phyloP scores from a whole-genome alignment of 2,888 invertebrate species.

The Lysandra bellargus region DNA sequence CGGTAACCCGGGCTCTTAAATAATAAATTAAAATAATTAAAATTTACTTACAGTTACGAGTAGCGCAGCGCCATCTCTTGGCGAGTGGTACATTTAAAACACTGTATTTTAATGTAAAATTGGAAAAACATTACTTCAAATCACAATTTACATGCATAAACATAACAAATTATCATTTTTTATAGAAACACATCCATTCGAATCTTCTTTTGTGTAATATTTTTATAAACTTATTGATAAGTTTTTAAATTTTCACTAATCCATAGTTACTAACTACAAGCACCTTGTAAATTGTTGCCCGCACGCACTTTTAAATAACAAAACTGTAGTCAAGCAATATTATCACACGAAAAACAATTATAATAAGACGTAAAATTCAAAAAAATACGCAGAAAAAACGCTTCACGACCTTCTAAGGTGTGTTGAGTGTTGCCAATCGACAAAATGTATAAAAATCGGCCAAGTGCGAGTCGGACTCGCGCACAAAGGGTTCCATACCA shows the following conservation, averaged over 20 bases:
- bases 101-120: not conserved
- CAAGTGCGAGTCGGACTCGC: too few species aligned
- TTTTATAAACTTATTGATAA: too few species aligned
- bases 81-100: not conserved
- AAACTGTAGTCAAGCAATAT: not conserved
- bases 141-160: not conserved
- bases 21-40: too few species aligned
- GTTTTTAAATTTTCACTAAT: too few species aligned
- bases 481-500: too few species aligned
- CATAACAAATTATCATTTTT: not conserved
- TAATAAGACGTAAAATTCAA: not conserved
- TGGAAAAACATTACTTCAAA: not conserved
- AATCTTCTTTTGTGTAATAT: too few species aligned
- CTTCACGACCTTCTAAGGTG: not conserved
- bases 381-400: not conserved
- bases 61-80: conserved; percentile 4
- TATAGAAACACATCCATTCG: not conserved
- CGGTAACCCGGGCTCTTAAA: too few species aligned
- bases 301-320: not conserved
- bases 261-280: too few species aligned
- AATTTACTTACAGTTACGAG: not conserved
- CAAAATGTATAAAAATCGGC: too few species aligned
- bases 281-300: too few species aligned
- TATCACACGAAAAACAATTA: not conserved
- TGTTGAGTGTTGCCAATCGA: not conserved